Conservation (phyloP, 2,888 invertebrate species). For the Abscondita cerata region DNA sequence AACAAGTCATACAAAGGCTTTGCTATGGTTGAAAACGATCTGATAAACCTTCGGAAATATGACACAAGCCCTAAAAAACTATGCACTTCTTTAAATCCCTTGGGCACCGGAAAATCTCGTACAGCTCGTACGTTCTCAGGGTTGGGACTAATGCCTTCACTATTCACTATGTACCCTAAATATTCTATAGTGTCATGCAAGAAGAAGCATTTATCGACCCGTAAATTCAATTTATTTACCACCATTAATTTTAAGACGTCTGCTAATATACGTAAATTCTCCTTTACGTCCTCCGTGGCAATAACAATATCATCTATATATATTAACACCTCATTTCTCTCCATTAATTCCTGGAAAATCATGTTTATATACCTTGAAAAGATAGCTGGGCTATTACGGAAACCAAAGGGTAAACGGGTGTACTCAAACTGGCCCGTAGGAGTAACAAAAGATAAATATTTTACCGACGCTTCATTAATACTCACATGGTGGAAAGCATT, state of each 20-base stretch:
- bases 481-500: neutral
- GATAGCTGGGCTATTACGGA: neutral
- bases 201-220: neutral
- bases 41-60: constrained; percentile 1
- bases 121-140: too few species aligned
- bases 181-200: neutral
- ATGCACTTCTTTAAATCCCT: neutral
- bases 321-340: neutral
- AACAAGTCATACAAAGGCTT: neutral
- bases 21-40: neutral
- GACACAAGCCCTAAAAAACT: constrained; percentile 1
- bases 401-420: neutral
- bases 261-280: neutral
- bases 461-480: neutral
- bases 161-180: neutral
- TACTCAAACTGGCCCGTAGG: neutral
- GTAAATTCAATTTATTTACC: neutral
- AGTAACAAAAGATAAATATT: constrained; percentile 2
- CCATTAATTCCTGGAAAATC: neutral
- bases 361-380: neutral
- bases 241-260: neutral
- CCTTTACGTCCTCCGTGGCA: neutral
- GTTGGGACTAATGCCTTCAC: too few species aligned
- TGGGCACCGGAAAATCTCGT: neutral
- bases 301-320: neutral